Evolutionary conservation across 2,888 invertebrate genomes (phyloP).

Genomic region (Aspidiotus destructor): DNA sequence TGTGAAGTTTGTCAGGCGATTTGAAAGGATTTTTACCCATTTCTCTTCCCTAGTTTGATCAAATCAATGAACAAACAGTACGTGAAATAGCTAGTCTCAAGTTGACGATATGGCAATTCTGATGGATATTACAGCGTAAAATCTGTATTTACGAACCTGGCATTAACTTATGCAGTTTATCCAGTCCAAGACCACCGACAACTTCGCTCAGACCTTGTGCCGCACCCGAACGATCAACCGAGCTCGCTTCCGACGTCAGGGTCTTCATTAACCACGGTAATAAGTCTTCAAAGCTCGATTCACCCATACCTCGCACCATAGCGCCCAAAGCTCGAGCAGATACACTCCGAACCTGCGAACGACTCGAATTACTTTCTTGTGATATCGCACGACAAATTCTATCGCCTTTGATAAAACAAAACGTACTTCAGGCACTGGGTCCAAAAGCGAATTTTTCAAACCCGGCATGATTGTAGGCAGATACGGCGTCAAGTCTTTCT

Average conservation of each 20-base stretch:
- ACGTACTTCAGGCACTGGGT: slow-evolving; percentile 88
- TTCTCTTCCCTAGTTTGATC: too few species aligned
- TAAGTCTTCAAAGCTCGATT: slow-evolving; percentile 88
- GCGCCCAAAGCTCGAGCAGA: slow-evolving; percentile 93
- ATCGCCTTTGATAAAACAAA: background rate
- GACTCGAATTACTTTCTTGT: background rate
- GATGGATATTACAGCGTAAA: background rate
- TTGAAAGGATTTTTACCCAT: too few species aligned
- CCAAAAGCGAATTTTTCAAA: slow-evolving; percentile 84
- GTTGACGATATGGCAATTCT: background rate
- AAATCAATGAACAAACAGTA: too few species aligned
- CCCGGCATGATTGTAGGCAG: slow-evolving; percentile 93
- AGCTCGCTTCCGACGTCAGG: slow-evolving; percentile 85
- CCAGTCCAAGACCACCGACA: slow-evolving; percentile 88
- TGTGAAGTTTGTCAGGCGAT: too few species aligned
- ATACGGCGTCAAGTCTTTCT: slow-evolving; percentile 95
- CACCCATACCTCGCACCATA: slow-evolving; percentile 96
- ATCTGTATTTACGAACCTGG: slow-evolving; percentile 49
- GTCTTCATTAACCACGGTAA: slow-evolving; percentile 98
- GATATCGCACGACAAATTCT: background rate
- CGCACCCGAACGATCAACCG: slow-evolving; percentile 91
- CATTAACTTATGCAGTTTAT: slow-evolving; percentile 92
- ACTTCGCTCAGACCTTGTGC: slow-evolving; percentile 97
- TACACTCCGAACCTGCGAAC: slow-evolving; percentile 68
- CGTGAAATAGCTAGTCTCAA: background rate